These are phyloP conservation scores for Bombus picipes DNA, from an alignment of 1,140 invertebrate species.

Conservation along the genomic window DNA sequence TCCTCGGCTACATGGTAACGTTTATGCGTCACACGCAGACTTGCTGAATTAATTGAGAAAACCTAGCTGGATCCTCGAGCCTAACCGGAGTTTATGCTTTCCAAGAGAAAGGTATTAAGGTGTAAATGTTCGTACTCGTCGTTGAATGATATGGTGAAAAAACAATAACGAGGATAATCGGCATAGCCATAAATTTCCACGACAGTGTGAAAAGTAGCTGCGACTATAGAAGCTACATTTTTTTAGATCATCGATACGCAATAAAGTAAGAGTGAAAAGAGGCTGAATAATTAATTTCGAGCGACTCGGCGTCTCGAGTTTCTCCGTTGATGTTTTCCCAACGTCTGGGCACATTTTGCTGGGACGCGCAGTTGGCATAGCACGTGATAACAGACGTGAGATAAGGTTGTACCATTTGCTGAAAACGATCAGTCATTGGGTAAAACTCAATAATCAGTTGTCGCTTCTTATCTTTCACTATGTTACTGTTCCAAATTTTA, in stretches of 20 bases:
- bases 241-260: neutral
- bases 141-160: neutral
- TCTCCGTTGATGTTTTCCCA: neutral
- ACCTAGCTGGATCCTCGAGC: neutral
- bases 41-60: neutral
- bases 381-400: neutral
- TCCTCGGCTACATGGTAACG: neutral
- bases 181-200: conserved; percentile 12
- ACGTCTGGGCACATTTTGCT: neutral
- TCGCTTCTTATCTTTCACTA: neutral
- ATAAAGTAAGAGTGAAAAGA: neutral
- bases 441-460: neutral
- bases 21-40: neutral
- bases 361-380: neutral
- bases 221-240: neutral
- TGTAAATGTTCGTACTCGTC: neutral
- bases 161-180: neutral
- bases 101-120: conserved; percentile 39
- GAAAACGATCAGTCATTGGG: neutral
- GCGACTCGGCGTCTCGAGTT: neutral
- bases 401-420: neutral
- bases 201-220: conserved; percentile 6
- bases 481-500: neutral
- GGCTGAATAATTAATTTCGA: neutral
- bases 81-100: neutral